These are phyloP conservation scores for Papilio polyxenes DNA, from an alignment of 1,140 invertebrate species.

Conservation along the genomic window DNA sequence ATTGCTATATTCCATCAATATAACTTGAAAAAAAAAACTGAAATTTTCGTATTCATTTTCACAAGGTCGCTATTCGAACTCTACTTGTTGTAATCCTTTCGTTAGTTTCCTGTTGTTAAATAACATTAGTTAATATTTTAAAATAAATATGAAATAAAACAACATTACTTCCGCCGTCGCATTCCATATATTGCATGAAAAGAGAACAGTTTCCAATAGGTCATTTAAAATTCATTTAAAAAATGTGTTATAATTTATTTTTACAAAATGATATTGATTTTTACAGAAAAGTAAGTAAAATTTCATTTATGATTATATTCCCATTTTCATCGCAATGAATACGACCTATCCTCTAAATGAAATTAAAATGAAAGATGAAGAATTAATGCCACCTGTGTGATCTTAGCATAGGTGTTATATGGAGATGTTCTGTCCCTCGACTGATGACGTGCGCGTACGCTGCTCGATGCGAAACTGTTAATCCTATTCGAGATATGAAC, in stretches of 20 bases:
- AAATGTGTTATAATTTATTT: constrained; percentile 30
- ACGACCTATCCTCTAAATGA: constrained; percentile 76
- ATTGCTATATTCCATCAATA: too few species aligned
- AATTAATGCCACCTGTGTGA: constrained; percentile 62
- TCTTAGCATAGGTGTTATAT: constrained; percentile 57
- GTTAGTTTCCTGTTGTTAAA: neutral
- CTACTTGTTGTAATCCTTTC: neutral
- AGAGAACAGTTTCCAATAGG: constrained; percentile 56
- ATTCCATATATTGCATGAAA: constrained; percentile 79
- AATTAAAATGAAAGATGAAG: constrained; percentile 65
- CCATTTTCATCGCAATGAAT: constrained; percentile 75
- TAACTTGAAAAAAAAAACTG: too few species aligned
- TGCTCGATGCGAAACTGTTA: constrained; percentile 63
- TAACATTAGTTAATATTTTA: neutral
- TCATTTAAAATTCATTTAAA: constrained; percentile 46
- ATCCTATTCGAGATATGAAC: constrained; percentile 57
- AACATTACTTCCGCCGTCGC: constrained; percentile 71
- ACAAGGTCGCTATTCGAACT: neutral
- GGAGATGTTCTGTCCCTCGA: constrained; percentile 60
- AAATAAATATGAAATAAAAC: constrained; percentile 59
- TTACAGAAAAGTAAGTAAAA: constrained; percentile 29
- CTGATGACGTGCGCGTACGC: constrained; percentile 61
- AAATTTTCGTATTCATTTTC: neutral
- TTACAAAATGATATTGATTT: constrained; percentile 17
- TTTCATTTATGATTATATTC: constrained; percentile 42